Percentiles rank a stretch among this genome's conserved stretches.
Conservation (phyloP, 2,888 invertebrate species). For the Ectropis crepuscularia region DNA sequence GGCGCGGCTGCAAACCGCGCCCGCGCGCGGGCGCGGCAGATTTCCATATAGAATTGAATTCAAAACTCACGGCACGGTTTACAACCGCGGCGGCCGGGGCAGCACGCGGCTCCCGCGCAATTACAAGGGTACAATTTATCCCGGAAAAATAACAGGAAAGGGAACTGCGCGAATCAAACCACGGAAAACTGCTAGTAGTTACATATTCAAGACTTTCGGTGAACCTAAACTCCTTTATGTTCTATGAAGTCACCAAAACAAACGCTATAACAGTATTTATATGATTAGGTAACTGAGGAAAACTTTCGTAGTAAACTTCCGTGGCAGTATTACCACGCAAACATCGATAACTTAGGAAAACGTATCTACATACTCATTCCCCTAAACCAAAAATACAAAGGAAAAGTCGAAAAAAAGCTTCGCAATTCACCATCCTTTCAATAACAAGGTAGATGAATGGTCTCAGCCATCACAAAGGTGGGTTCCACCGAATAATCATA, state of each 20-base stretch:
- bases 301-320: constrained; percentile 10
- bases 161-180: no score
- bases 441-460: constrained; percentile 31
- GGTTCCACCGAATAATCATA: background rate
- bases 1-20: no score
- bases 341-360: constrained; percentile 8
- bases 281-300: background rate
- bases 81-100: no score
- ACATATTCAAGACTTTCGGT: no score
- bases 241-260: background rate
- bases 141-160: no score
- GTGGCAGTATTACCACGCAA: background rate
- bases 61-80: no score
- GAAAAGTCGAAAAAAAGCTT: constrained; percentile 17
- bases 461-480: constrained; percentile 26
- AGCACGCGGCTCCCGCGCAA: no score
- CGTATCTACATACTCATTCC: constrained; percentile 9
- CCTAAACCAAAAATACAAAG: constrained; percentile 14
- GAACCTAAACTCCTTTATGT: background rate
- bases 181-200: no score
- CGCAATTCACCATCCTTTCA: constrained; percentile 20
- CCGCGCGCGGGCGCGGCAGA: no score
- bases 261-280: background rate
- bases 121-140: no score
- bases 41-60: no score